Evolutionary conservation across 2,888 invertebrate genomes (phyloP).

Genomic region (Macaria liturata): DNA sequence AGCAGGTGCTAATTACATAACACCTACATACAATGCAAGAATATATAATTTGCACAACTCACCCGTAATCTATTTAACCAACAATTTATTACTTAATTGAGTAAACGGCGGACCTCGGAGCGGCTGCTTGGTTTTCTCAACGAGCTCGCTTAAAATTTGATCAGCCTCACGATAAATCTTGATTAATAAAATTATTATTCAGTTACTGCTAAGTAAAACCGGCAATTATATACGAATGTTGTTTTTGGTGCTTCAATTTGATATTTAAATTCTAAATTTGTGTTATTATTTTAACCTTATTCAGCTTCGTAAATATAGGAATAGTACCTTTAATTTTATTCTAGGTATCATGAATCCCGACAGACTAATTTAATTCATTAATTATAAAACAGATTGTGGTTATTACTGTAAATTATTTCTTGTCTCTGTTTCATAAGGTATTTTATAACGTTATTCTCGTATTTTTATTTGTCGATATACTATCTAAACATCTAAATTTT

Average conservation of each 20-base stretch:
- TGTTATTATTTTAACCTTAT: too few species aligned
- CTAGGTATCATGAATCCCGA: too few species aligned
- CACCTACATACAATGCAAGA: slow-evolving; percentile 24
- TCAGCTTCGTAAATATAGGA: too few species aligned
- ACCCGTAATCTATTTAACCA: slow-evolving; percentile 22
- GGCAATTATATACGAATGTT: neutral
- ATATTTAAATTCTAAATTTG: neutral
- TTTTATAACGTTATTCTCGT: too few species aligned
- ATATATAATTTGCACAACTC: slow-evolving; percentile 27
- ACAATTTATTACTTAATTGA: slow-evolving; percentile 26
- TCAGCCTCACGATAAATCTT: slow-evolving; percentile 15
- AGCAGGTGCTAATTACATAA: slow-evolving; percentile 61
- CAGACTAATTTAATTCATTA: too few species aligned
- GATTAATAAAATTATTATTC: slow-evolving; percentile 14
- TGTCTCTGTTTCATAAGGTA: too few species aligned
- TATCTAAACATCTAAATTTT: too few species aligned
- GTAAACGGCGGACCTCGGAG: slow-evolving; percentile 8
- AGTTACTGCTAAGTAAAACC: slow-evolving; percentile 5
- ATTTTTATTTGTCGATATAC: too few species aligned
- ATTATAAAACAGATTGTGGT: too few species aligned
- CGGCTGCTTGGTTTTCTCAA: slow-evolving; percentile 1
- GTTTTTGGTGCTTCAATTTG: neutral
- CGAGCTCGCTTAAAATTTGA: slow-evolving; percentile 20
- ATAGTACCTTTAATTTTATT: too few species aligned
- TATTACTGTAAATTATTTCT: too few species aligned